Conservation (phyloP, 2,113 vertebrate species). For the Dasyprocta punctata region DNA sequence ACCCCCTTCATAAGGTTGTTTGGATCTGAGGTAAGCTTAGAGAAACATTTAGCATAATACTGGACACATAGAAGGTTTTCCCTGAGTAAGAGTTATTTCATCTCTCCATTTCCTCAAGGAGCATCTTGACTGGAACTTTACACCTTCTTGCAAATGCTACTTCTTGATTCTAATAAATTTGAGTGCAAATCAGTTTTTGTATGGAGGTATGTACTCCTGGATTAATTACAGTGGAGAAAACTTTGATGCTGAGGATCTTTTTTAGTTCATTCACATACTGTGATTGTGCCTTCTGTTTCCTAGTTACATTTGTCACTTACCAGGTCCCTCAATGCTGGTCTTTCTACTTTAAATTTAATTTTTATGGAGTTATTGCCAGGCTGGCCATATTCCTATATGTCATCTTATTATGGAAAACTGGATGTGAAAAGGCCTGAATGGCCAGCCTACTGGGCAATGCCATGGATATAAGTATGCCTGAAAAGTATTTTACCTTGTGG, state of each 20-base stretch:
- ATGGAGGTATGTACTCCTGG: not conserved
- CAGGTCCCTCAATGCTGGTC: not conserved
- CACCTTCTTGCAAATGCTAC: not conserved
- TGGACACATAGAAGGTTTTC: not conserved
- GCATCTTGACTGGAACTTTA: not conserved
- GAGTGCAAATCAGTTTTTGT: conserved; percentile 46
- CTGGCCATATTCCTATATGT: not conserved
- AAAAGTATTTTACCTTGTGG: conserved; percentile 30
- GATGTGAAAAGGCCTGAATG: conserved; percentile 40
- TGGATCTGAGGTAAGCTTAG: not conserved
- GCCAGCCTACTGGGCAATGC: not conserved
- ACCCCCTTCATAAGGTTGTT: not conserved
- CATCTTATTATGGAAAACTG: conserved; percentile 49
- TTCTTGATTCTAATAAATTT: conserved; percentile 51
- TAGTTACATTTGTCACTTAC: not conserved
- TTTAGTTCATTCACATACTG: not conserved
- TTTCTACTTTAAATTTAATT: not conserved
- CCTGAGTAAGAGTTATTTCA: conserved; percentile 10
- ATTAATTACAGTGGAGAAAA: conserved; percentile 49
- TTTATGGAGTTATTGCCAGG: not conserved
- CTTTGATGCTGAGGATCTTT: conserved; percentile 9
- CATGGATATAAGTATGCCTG: not conserved
- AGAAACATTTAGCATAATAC: not conserved
- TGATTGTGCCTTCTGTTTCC: conserved; percentile 37
- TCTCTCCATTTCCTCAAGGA: not conserved